Base-by-base conservation (phyloP, 2,113 vertebrate genomes). In the Peromyscus leucopus region DNA sequence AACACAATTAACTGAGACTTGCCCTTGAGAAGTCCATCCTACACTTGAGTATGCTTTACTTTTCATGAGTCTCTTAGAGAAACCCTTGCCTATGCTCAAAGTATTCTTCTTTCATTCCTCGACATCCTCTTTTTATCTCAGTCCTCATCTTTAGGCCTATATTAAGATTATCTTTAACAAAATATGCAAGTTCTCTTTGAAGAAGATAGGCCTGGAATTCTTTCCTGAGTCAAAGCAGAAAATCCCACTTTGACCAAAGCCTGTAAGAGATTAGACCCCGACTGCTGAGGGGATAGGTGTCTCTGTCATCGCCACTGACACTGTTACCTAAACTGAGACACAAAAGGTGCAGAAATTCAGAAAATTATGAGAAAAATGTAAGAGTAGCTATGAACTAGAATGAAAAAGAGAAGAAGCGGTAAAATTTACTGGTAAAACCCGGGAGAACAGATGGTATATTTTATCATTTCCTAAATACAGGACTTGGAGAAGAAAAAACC, bases 361-460 rank as follows among this genome's bases (percentile, higher is more conserved):
- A 67, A 95, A 82, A 21, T 13, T 42, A 79, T 89, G 67, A 89
- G 36, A 79, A 88, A 92, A 69, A 51, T 67, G 75, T 11, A 31
- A 88, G 36, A 36, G 3, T 51, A 85, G 22, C 3, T 21, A 16
- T 89, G 48, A 67, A 94, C 10, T 80, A 12, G 39, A 57, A 61
- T n/a, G 57, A 63, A 63, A 69, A 92, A 90, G 17, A 28, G 80
- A 91, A 28, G 33, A 12, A 17, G n/a, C 7, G 13, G 86, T 12
- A 24, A 31, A 26, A 55, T 55, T 48, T 59, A 22, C 39, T 0
- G 15, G 48, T 75, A 92, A 75, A 31, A 74, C 10, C 2, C 17
- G 57, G 0, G 5, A 33, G 9, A 55, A 36, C 6, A 22, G 28
- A 26, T 72, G 55, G 46, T 42, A 26, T 24, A 78, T 46, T 36